Evolutionary conservation across 1,140 invertebrate species (phyloP), one percentile per base, ranked within the genome.

Genomic region (Drosophila quadrilineata): DNA sequence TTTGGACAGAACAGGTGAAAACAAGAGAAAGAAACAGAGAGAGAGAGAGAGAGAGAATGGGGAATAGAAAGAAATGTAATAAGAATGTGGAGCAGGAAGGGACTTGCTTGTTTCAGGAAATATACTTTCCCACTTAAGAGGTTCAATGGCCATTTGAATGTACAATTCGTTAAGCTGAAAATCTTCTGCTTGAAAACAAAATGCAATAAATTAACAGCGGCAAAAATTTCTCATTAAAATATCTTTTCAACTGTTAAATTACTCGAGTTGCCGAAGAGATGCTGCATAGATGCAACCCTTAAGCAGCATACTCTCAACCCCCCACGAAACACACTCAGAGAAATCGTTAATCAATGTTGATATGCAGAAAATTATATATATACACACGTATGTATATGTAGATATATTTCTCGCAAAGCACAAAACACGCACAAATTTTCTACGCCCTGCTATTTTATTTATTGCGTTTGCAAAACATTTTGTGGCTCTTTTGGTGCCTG

Each of bases 221-320:
- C 58, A 63, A 59, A 33, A 62, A 71, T 66, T 74, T 72, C 66
- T 53, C 71, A 74, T 70, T 84, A 57, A 82, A 82, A 82, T 82
- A 65, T 74, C 66, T 62, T 59, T 58, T 59, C 50, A 79, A 41
- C 45, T 82, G 52, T 62, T 54, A 67, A 80, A 63, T 67, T 59
- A 35, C 48, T 36, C 14, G 64, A 70, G 35, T 74, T 68, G 41
- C 10, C 31, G 28, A 22, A 9, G 22, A 6, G 24, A 6, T 16
- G 9, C n/a, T 6, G 5, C 41, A n/a, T 19, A 33, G 31, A 24
- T 43, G 24, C 38, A 63, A 54, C 33, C 68, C 54, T 31, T 59
- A 43, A 24, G n/a, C 26, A 6, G 17, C 2, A 5, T 48, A 58
- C 16, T 31, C 46, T 9, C 36, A 53, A 58, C 16, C 36, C 46